These are phyloP conservation scores for Unio pictorum DNA, from an alignment of 2,888 invertebrate species.

Conservation along the genomic window DNA sequence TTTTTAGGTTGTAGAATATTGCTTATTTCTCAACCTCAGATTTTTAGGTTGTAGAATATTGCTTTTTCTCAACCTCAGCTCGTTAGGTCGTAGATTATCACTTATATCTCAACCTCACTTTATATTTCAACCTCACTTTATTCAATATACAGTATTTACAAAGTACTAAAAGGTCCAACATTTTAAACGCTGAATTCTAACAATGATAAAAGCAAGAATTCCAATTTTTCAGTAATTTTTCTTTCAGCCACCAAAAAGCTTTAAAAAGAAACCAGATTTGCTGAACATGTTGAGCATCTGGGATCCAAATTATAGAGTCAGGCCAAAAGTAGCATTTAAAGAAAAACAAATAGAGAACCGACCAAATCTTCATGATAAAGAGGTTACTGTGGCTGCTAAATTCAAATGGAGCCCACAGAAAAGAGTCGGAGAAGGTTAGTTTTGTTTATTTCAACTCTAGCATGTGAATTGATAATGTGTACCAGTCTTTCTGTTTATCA, in stretches of 20 bases:
- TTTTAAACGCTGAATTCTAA: not conserved
- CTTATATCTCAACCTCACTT: too few relatives aligned
- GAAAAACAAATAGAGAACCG: constrained; percentile 23
- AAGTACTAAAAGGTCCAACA: too few relatives aligned
- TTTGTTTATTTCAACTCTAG: too few relatives aligned
- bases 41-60: too few relatives aligned
- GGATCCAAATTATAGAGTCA: constrained; percentile 44
- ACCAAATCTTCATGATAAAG: constrained; percentile 42
- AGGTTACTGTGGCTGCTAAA: constrained; percentile 20
- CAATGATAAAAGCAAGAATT: constrained; percentile 1
- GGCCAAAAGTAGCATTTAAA: constrained; percentile 25
- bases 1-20: too few relatives aligned
- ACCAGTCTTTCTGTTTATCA: too few relatives aligned
- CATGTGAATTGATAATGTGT: too few relatives aligned
- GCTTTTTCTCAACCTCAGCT: too few relatives aligned
- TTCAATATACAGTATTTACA: too few relatives aligned
- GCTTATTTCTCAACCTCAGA: too few relatives aligned
- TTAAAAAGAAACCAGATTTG: constrained; percentile 37
- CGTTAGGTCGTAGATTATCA: too few relatives aligned
- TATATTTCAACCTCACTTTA: too few relatives aligned
- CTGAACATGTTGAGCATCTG: constrained; percentile 57
- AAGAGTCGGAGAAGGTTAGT: constrained; percentile 38
- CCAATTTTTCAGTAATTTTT: not conserved
- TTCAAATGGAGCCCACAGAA: constrained; percentile 37
- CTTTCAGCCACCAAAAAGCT: constrained; percentile 44